Evolutionary conservation across 2,797 vertebrate genomes (phyloP).

Genomic region (Pantherophis alleghaniensis): DNA sequence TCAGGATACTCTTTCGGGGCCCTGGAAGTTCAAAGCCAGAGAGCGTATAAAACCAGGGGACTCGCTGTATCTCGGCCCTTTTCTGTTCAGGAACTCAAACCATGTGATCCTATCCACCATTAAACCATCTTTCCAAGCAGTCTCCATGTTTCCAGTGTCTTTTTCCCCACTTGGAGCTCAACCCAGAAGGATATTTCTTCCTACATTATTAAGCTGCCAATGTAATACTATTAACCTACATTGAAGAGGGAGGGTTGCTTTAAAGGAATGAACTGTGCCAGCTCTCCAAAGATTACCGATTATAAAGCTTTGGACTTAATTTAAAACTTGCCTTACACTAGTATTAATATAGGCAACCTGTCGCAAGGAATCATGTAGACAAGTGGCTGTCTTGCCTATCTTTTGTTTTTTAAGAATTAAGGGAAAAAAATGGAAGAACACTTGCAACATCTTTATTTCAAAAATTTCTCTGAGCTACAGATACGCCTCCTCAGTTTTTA

Average conservation of each 20-base stretch:
- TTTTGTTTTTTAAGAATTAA: neutral
- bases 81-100: too few relatives aligned
- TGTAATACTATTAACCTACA: neutral
- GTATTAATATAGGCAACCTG: neutral
- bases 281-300: neutral
- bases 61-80: too few relatives aligned
- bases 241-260: neutral
- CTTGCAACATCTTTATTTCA: neutral
- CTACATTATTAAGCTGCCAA: neutral
- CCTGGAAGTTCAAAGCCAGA: too few relatives aligned
- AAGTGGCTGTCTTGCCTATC: neutral
- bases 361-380: neutral
- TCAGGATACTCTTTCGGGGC: too few relatives aligned
- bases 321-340: neutral
- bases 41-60: too few relatives aligned
- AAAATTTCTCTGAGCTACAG: neutral
- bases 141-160: too few relatives aligned
- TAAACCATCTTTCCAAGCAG: too few relatives aligned
- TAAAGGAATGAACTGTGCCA: neutral
- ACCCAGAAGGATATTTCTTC: too few relatives aligned
- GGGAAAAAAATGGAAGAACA: neutral
- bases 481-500: neutral
- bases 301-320: neutral
- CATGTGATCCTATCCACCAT: too few relatives aligned
- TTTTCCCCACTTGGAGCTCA: too few relatives aligned